These are phyloP conservation scores for Actinemys pallida DNA, from an alignment of 2,113 vertebrate genomes.

Conservation along the genomic window DNA sequence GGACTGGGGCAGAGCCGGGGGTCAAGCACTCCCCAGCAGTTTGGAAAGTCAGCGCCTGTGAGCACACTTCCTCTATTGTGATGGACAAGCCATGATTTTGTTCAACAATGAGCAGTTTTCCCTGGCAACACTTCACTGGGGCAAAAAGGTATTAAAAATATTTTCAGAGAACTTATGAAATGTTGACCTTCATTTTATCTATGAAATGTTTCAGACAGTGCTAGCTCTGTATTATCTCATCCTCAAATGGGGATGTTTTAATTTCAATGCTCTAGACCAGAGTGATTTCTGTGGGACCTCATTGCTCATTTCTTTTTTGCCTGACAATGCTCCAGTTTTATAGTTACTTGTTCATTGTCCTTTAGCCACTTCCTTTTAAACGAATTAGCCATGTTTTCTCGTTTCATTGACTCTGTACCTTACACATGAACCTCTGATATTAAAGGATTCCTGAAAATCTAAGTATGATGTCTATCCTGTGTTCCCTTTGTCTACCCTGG, in stretches of 20 bases:
- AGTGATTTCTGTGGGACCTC: slow-evolving; percentile 29
- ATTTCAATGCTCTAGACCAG: neutral
- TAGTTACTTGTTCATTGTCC: slow-evolving; percentile 25
- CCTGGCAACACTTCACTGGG: neutral
- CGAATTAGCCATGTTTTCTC: slow-evolving; percentile 44
- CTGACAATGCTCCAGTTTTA: neutral
- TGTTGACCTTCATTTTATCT: slow-evolving; percentile 25
- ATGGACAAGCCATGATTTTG: neutral
- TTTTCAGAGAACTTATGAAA: neutral
- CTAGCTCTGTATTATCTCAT: neutral
- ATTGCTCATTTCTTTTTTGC: neutral
- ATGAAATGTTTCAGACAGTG: neutral
- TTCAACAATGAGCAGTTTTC: neutral
- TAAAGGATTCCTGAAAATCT: slow-evolving; percentile 41
- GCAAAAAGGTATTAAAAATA: neutral
- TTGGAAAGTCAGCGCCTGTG: too few species aligned
- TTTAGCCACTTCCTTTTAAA: slow-evolving; percentile 16
- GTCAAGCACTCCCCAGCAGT: too few species aligned
- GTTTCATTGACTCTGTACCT: slow-evolving; percentile 55
- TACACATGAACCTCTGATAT: slow-evolving; percentile 36
- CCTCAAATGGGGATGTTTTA: neutral
- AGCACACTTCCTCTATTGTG: neutral
- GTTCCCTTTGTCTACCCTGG: neutral
- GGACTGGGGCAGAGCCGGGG: too few species aligned
- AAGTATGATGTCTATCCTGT: neutral